phyloP scores from a whole-genome alignment of 2,113 vertebrate genomes.

The Tinamus guttatus region DNA sequence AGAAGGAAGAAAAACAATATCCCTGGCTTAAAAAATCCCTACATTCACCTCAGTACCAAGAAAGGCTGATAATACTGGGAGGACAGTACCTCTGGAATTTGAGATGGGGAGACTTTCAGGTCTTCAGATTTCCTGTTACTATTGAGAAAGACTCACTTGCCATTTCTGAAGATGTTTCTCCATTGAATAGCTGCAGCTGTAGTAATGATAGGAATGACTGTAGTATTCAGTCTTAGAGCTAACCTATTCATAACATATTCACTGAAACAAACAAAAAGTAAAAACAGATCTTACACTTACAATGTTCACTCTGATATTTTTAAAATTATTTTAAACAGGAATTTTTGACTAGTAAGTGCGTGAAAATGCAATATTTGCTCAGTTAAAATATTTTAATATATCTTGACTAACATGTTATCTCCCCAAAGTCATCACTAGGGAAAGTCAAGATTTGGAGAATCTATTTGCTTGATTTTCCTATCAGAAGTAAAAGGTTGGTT shows the following conservation, averaged over 20 bases:
- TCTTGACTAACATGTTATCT: not conserved
- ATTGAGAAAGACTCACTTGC: not conserved
- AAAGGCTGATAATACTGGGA: not conserved
- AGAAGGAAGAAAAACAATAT: conserved; percentile 37
- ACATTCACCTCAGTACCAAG: not conserved
- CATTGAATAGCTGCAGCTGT: not conserved
- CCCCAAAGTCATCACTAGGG: not conserved
- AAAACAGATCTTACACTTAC: not conserved
- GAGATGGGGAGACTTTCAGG: not conserved
- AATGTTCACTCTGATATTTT: not conserved
- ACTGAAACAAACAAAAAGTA: not conserved
- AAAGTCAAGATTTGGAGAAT: not conserved
- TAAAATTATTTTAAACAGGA: not conserved
- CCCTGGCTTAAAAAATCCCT: not conserved
- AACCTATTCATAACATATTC: not conserved
- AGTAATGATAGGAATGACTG: not conserved
- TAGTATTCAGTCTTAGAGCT: not conserved
- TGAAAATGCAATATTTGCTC: not conserved
- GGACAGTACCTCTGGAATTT: not conserved
- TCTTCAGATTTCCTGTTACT: not conserved
- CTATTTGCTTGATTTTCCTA: not conserved
- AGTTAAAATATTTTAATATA: not conserved
- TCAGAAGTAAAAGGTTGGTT: not conserved
- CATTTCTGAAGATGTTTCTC: not conserved
- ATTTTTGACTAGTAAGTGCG: not conserved